Conservation (phyloP, 2,888 invertebrate species). For the Idaea straminata region DNA sequence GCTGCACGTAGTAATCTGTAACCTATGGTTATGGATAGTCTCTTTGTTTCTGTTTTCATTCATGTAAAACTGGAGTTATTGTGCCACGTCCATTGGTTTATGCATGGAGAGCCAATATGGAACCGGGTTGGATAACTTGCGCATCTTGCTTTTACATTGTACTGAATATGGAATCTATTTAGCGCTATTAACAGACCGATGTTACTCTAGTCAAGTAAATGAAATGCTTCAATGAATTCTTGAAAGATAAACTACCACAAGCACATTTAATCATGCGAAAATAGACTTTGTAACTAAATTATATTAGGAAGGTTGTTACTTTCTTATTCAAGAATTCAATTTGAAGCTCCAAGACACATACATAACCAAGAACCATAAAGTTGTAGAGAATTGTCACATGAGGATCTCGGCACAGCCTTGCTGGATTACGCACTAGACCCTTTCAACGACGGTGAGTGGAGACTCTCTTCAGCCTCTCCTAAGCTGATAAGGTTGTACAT, state of each 20-base stretch:
- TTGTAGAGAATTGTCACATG: not conserved
- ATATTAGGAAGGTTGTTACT: not conserved
- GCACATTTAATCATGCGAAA: not conserved
- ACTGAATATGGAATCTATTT: not conserved
- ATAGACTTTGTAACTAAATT: not conserved
- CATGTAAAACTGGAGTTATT: slow-evolving; percentile 1
- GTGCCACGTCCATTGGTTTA: slow-evolving; percentile 1
- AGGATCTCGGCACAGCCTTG: not conserved
- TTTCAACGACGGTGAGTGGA: not conserved
- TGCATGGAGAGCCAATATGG: not conserved
- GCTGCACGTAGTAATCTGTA: slow-evolving; percentile 2
- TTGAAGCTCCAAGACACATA: not conserved
- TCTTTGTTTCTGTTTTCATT: slow-evolving; percentile 19
- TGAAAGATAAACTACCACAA: not conserved
- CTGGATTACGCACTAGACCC: not conserved
- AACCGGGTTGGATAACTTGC: not conserved
- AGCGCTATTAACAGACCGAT: not conserved
- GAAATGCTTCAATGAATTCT: not conserved
- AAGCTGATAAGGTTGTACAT: not conserved
- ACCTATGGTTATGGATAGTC: slow-evolving; percentile 16
- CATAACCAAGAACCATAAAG: not conserved
- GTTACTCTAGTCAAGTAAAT: not conserved
- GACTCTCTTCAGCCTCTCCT: not conserved
- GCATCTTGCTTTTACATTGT: not conserved
- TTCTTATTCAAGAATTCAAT: not conserved